A percentile compares a stretch with the other conserved stretches of the same genome.
Evolutionary conservation across 2,797 vertebrate genomes (phyloP).

Genomic region (Zalophus californianus): DNA sequence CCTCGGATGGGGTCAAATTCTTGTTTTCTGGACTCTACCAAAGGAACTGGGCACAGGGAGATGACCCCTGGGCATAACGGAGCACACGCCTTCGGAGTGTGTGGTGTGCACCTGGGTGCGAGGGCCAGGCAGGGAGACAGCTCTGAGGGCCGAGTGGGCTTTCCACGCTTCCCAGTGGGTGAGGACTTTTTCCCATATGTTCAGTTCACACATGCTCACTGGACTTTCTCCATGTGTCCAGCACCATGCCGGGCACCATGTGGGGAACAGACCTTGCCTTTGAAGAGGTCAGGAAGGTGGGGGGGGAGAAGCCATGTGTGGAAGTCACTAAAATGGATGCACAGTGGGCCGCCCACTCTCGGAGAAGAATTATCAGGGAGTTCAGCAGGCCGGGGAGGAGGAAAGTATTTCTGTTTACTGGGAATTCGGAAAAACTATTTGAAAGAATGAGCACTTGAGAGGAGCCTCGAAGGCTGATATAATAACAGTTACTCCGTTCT

Average conservation of each 20-base stretch:
- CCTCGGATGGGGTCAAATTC: constrained; percentile 78
- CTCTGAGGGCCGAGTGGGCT: too few species aligned
- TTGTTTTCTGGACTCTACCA: neutral
- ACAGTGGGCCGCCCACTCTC: fast-evolving
- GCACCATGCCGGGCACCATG: constrained; percentile 41
- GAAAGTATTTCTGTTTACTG: neutral
- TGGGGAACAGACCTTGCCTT: neutral
- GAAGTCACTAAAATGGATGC: neutral
- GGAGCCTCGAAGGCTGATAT: neutral
- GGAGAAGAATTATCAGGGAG: too few species aligned
- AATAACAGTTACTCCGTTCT: neutral
- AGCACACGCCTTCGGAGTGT: fast-evolving
- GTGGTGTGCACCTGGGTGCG: neutral
- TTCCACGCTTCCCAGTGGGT: neutral
- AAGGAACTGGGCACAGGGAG: neutral
- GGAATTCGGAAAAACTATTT: neutral
- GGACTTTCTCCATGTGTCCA: neutral
- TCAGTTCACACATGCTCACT: neutral
- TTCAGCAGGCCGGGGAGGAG: too few species aligned
- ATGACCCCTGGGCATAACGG: neutral
- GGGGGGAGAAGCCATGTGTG: too few species aligned
- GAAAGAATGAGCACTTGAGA: neutral
- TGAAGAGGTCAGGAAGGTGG: neutral
- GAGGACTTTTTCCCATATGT: neutral
- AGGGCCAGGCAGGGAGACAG: neutral